A percentile compares a stretch with the other conserved stretches of the same genome.
Conservation (phyloP, 2,888 invertebrate species). For the Cataglyphis albicans region DNA sequence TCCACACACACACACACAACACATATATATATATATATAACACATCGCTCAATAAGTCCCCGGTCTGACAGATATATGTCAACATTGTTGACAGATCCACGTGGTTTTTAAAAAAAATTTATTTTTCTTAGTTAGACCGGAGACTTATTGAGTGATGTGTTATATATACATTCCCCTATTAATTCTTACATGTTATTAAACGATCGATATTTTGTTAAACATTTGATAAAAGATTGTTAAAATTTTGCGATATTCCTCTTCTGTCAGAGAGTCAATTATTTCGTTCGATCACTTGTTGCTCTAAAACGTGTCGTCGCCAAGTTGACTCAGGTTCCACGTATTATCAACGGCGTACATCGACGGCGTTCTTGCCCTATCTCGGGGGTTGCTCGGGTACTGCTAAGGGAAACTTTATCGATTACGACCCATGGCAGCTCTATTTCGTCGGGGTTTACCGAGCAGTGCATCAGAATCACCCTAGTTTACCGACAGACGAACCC, state of each 20-base stretch:
- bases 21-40: neutral
- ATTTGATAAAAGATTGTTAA: neutral
- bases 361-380: constrained; percentile 7
- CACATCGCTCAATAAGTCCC: too few species aligned
- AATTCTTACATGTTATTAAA: neutral
- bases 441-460: constrained; percentile 40
- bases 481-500: constrained; percentile 47
- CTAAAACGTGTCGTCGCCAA: constrained; percentile 7
- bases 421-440: constrained; percentile 45
- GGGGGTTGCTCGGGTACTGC: neutral
- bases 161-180: neutral
- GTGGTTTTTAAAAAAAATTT: too few species aligned
- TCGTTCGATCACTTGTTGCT: constrained; percentile 44
- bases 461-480: constrained; percentile 28
- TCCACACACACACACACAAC: neutral
- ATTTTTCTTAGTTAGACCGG: too few species aligned
- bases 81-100: too few species aligned
- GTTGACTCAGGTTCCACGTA: neutral
- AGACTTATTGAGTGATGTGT: too few species aligned
- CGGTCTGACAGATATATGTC: too few species aligned
- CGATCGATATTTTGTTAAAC: neutral
- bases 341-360: constrained; percentile 34
- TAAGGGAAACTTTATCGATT: constrained; percentile 26
- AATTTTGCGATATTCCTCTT: neutral
- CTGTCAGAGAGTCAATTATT: neutral